Base-by-base conservation (phyloP, 2,888 invertebrate genomes). In the Brachyptera putata region DNA sequence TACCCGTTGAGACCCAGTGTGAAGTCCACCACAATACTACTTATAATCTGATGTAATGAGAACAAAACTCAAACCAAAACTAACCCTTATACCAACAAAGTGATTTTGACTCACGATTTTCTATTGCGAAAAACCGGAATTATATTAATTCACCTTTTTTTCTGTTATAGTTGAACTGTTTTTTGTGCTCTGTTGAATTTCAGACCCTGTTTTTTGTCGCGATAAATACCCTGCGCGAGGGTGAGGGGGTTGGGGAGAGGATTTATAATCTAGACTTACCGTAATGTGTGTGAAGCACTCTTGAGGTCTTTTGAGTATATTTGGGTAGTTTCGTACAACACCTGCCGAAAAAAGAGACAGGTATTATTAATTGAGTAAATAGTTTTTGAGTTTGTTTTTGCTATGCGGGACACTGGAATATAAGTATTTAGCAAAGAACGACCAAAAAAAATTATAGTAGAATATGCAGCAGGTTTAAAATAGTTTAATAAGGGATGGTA, bases 121-220 rank as follows among this genome's bases (percentile, higher is more conserved):
- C 49, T 16, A 26, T 50, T 50, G 49, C 49, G 9, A 50, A 50
- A 50, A 50, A 50, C 49, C 49, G 30, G 49, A 50, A 50, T 53
- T 36, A 53, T 53, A 22, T 53, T 53, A 53, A 53, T 53, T 36
- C 53, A 34, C 34, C 2, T 14, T 46, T 36, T 53, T 53, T 53
- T 53, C 21, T 3, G 13, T 18, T 18, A 53, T 18, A 53, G 36
- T 22, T 30, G 36, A 21, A 34, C 36, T 34, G 36, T 36, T 53
- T 53, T 50, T 53, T 53, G 18, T 13, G 53, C 53, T 53, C 53
- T 53, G 53, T 34, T 53, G 21, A 53, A 53, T 53, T 36, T 34
- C 21, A 26, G 37, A 36, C 53, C 53, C 37, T 24, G 2, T 16
- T 46, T 46, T 46, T 46, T 46, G 46, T 46, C 22, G n/a, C 2